A percentile compares a stretch with the other conserved stretches of the same genome.
Evolutionary conservation across 2,888 invertebrate species (phyloP).

Genomic region (Oasisia sp.): DNA sequence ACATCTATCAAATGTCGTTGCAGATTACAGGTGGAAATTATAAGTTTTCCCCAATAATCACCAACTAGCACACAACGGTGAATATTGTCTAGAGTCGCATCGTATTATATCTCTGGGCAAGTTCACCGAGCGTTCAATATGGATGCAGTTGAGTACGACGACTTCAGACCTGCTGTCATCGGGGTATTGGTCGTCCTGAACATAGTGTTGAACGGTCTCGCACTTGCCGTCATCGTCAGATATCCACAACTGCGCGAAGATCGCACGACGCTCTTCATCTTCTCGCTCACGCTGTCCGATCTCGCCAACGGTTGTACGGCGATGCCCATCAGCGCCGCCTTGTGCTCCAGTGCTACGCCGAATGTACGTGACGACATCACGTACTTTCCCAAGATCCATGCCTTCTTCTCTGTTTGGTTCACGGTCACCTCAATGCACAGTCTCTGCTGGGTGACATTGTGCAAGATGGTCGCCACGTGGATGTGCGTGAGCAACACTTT

Average conservation of each 20-base stretch:
- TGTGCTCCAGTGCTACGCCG: too few species aligned
- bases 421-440: not conserved
- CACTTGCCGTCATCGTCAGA: not conserved
- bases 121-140: too few species aligned
- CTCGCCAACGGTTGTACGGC: not conserved
- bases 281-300: not conserved
- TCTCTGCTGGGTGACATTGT: too few species aligned
- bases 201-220: not conserved
- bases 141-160: too few species aligned
- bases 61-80: too few species aligned
- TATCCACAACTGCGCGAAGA: not conserved
- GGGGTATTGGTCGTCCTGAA: not conserved
- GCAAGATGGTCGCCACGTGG: not conserved
- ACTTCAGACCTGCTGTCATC: not conserved
- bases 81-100: too few species aligned
- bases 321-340: constrained; percentile 11
- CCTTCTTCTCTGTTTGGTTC: not conserved
- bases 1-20: too few species aligned
- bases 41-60: too few species aligned
- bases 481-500: not conserved
- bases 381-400: not conserved
- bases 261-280: not conserved
- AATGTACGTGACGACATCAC: too few species aligned
- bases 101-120: too few species aligned
- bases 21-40: too few species aligned